Evolutionary conservation across 2,888 invertebrate species (phyloP).

Genomic region (Acronicta leporina): DNA sequence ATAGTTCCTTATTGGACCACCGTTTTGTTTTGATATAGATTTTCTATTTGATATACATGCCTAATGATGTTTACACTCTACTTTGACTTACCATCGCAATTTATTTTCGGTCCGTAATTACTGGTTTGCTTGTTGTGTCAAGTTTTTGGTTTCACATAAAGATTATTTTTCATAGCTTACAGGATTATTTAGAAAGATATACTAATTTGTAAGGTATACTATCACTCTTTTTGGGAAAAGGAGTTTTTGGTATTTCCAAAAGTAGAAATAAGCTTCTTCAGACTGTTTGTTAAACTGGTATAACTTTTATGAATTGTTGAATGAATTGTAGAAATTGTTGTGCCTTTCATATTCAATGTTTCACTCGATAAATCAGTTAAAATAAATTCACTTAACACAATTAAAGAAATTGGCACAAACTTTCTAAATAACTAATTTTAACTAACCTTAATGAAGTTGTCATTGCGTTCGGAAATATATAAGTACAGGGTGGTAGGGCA

Average conservation of each 20-base stretch:
- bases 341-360: no score
- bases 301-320: no score
- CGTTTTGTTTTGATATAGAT: slow-evolving; percentile 25
- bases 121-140: not conserved
- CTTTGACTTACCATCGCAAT: not conserved
- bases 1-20: slow-evolving; percentile 47
- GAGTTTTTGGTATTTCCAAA: no score
- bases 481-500: slow-evolving; percentile 62
- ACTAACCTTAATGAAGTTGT: slow-evolving; percentile 75
- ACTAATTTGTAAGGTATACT: no score
- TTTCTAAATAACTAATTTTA: slow-evolving; percentile 35
- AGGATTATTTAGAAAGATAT: no score
- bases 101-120: not conserved
- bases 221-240: no score
- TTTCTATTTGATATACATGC: slow-evolving; percentile 12
- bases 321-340: no score
- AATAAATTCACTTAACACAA: slow-evolving; percentile 2
- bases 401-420: slow-evolving; percentile 8
- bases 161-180: not conserved
- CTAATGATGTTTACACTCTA: slow-evolving; percentile 2
- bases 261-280: no score
- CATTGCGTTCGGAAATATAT: slow-evolving; percentile 68
- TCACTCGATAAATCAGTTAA: no score
- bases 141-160: not conserved
- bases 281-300: no score